Evolutionary conservation across 2,797 vertebrate species (phyloP).

Genomic region (Ficedula albicollis): DNA sequence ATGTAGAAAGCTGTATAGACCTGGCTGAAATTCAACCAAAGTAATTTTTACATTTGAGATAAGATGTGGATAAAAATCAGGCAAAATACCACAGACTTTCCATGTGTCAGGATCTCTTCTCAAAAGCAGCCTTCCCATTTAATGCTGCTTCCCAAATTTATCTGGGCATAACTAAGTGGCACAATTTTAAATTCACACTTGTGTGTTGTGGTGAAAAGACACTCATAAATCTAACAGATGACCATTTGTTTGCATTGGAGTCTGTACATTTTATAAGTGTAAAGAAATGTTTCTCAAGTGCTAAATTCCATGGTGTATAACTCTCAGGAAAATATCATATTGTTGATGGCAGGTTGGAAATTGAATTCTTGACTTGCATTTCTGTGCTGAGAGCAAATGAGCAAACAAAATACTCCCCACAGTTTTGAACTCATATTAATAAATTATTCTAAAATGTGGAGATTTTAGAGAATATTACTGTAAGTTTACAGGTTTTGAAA

Average conservation of each 20-base stretch:
- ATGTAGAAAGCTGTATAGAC: not conserved
- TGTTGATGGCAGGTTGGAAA: not conserved
- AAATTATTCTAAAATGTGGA: not conserved
- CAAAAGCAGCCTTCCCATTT: not conserved
- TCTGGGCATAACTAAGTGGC: not conserved
- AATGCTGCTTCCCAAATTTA: not conserved
- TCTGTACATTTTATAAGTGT: not conserved
- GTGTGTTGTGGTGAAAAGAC: not conserved
- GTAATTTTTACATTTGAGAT: not conserved
- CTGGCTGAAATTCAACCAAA: not conserved
- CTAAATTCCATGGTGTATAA: not conserved
- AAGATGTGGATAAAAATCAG: not conserved
- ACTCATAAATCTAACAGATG: not conserved
- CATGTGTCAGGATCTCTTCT: not conserved
- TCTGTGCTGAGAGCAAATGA: not conserved
- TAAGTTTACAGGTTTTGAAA: accelerated
- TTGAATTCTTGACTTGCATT: not conserved
- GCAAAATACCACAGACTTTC: not conserved
- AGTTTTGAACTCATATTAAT: not conserved
- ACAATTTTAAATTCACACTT: not conserved
- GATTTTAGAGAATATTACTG: not conserved
- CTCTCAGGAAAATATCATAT: not conserved
- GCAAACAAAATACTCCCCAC: not conserved
- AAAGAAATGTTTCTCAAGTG: not conserved
- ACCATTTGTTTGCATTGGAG: not conserved